These are phyloP conservation scores for Polypedilum pembai DNA, from an alignment of 1,140 invertebrate genomes.

Conservation along the genomic window DNA sequence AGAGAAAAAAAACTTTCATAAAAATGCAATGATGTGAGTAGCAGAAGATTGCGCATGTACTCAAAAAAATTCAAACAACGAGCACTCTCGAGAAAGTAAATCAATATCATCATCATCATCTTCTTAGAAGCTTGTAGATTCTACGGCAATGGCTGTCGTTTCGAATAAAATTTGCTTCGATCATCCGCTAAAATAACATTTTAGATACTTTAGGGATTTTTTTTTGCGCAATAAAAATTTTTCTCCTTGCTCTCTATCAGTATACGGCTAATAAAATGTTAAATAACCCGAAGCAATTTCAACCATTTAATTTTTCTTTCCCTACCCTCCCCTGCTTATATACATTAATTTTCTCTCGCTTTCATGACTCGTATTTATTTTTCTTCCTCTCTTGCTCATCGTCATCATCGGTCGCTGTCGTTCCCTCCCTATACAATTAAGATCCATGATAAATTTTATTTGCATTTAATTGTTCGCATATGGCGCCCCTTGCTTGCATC, in stretches of 20 bases:
- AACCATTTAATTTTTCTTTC: constrained; percentile 24
- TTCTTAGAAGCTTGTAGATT: too few species aligned
- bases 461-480: constrained; percentile 28
- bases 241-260: background rate
- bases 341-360: constrained; percentile 7
- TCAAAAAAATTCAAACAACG: too few species aligned
- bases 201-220: constrained; percentile 13
- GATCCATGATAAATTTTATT: constrained; percentile 26
- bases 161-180: background rate
- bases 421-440: constrained; percentile 21
- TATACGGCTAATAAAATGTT: constrained; percentile 23
- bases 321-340: constrained; percentile 11
- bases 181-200: background rate
- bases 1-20: too few species aligned
- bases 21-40: too few species aligned
- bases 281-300: constrained; percentile 27
- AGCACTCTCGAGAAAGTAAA: too few species aligned
- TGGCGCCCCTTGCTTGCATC: constrained; percentile 9
- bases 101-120: too few species aligned
- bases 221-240: background rate
- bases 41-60: too few species aligned
- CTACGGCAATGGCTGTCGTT: background rate
- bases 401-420: too few species aligned
- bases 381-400: too few species aligned
- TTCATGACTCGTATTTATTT: background rate